Evolutionary conservation across 2,888 invertebrate species (phyloP).

Genomic region (Ochropacha duplaris): DNA sequence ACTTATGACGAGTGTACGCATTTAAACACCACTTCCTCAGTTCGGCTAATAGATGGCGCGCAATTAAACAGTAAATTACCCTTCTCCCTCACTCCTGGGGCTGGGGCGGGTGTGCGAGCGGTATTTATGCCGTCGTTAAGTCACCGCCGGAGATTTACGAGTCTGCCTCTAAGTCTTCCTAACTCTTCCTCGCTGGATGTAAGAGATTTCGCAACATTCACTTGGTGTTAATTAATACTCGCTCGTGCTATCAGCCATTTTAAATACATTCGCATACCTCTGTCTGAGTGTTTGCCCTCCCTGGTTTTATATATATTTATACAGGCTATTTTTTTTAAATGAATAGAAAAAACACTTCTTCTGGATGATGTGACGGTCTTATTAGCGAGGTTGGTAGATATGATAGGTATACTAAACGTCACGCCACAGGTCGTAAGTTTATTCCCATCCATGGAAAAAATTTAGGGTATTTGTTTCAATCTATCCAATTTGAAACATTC

Average conservation of each 20-base stretch:
- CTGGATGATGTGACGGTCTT: too few species aligned
- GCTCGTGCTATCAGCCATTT: background rate
- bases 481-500: too few species aligned
- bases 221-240: background rate
- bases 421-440: too few species aligned
- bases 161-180: background rate
- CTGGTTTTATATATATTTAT: too few species aligned
- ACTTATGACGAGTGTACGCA: background rate
- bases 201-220: background rate
- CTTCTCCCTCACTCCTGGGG: constrained; percentile 11
- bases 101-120: constrained; percentile 8
- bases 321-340: too few species aligned
- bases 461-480: too few species aligned
- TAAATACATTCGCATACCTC: too few species aligned
- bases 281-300: too few species aligned
- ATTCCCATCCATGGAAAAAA: too few species aligned
- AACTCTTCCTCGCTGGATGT: background rate
- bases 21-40: constrained; percentile 15
- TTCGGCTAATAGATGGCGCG: constrained; percentile 59
- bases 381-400: too few species aligned
- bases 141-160: constrained; percentile 54
- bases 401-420: too few species aligned
- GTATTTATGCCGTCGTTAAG: constrained; percentile 65
- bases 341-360: too few species aligned
- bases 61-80: constrained; percentile 63